phyloP scores from a whole-genome alignment of 2,797 vertebrate genomes.

The Malacoraja senta region DNA sequence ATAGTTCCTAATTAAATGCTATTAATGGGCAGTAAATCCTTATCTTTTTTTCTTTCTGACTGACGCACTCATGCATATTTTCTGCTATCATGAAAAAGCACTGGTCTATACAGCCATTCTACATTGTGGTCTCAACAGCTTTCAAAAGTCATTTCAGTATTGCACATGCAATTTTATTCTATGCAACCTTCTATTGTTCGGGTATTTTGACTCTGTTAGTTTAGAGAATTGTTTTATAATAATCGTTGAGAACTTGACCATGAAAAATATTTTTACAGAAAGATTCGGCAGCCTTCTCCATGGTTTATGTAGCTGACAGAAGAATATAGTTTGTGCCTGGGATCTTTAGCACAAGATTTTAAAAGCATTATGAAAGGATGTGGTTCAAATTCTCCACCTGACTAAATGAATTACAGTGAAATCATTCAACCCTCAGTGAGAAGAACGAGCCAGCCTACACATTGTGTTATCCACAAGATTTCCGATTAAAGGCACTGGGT shows the following conservation, averaged over 20 bases:
- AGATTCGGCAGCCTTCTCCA: neutral
- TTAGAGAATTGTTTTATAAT: neutral
- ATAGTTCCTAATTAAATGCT: constrained; percentile 35
- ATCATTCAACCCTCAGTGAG: neutral
- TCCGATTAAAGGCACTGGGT: neutral
- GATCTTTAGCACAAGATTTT: neutral
- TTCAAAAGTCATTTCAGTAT: neutral
- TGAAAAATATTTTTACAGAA: neutral
- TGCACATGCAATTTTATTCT: neutral
- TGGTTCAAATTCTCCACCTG: neutral
- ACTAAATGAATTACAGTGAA: constrained; percentile 16
- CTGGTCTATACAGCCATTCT: neutral
- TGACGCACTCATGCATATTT: neutral
- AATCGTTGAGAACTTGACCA: neutral
- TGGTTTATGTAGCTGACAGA: neutral
- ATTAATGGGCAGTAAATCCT: constrained; percentile 8
- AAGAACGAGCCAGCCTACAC: neutral
- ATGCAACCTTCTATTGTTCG: neutral
- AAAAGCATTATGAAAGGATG: neutral
- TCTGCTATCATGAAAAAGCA: neutral
- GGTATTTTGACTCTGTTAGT: neutral
- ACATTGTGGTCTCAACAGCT: neutral
- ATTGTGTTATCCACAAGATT: neutral
- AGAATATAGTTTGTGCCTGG: neutral
- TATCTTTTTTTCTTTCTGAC: neutral